These are phyloP conservation scores for Maniola jurtina DNA, from an alignment of 1,140 invertebrate genomes.

Conservation along the genomic window DNA sequence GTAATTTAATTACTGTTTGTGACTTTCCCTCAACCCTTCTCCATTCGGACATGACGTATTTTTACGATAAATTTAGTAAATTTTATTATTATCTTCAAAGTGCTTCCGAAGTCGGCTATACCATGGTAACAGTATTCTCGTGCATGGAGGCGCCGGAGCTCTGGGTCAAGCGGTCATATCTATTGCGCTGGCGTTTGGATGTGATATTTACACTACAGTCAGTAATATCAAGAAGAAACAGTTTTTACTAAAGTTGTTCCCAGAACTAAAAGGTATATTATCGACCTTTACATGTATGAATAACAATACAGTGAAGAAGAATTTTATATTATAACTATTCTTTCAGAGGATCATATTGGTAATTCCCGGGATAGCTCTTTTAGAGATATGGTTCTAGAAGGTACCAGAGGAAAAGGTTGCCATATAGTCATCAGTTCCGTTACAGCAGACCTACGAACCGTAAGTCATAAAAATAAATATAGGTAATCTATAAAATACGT, in stretches of 20 bases:
- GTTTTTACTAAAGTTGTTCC: conserved; percentile 75
- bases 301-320: no score
- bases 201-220: conserved; percentile 80
- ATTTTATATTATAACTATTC: no score
- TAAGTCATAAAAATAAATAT: conserved; percentile 22
- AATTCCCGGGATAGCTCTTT: conserved; percentile 64
- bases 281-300: no score
- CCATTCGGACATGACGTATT: no score
- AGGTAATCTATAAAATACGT: neutral
- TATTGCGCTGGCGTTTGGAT: conserved; percentile 81
- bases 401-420: conserved; percentile 66
- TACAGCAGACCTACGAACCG: conserved; percentile 35
- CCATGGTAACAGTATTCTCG: conserved; percentile 85
- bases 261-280: conserved; percentile 65
- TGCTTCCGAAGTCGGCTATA: conserved; percentile 77
- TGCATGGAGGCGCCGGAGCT: conserved; percentile 84
- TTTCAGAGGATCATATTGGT: conserved; percentile 57
- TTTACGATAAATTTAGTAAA: conserved; percentile 3
- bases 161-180: conserved; percentile 87
- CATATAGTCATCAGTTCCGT: conserved; percentile 72
- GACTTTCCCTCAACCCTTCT: no score
- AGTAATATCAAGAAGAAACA: conserved; percentile 63
- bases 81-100: conserved; percentile 23
- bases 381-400: conserved; percentile 52
- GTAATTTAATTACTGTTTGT: no score